Evolutionary conservation across 1,140 invertebrate genomes (phyloP).

Genomic region (Adoxophyes honmai): DNA sequence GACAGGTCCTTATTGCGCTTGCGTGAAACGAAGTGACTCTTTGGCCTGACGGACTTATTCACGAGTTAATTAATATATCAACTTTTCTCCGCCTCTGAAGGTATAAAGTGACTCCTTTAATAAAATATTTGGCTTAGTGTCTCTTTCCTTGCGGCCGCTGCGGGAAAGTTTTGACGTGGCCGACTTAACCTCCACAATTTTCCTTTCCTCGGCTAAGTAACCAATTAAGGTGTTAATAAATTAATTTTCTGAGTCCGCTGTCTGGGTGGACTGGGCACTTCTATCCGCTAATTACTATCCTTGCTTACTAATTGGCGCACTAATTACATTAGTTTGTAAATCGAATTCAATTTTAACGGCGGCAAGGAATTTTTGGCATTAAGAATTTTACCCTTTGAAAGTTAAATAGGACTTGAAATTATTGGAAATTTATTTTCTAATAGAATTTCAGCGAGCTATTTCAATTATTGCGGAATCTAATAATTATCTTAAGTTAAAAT

Average conservation of each 20-base stretch:
- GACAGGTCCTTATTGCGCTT: constrained; percentile 54
- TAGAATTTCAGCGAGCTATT: too few relatives aligned
- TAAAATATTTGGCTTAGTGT: constrained; percentile 67
- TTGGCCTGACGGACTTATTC: constrained; percentile 65
- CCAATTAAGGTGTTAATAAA: constrained; percentile 36
- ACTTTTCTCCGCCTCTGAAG: constrained; percentile 60
- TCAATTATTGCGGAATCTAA: too few relatives aligned
- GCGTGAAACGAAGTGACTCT: constrained; percentile 67
- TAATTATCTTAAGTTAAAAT: too few relatives aligned
- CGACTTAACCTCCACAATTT: constrained; percentile 2
- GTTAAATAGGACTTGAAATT: too few relatives aligned
- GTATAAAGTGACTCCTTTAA: constrained; percentile 62
- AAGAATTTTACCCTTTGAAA: constrained; percentile 34
- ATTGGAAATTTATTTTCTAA: too few relatives aligned
- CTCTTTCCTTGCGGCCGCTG: constrained; percentile 24
- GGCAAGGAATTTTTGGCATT: constrained; percentile 34
- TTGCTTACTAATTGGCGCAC: constrained; percentile 20
- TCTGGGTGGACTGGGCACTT: constrained; percentile 27
- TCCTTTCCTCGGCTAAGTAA: constrained; percentile 13
- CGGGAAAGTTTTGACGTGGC: constrained; percentile 22
- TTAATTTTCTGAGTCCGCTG: constrained; percentile 31
- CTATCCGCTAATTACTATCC: constrained; percentile 18
- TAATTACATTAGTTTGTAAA: constrained; percentile 20
- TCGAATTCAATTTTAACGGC: constrained; percentile 14
- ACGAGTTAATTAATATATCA: constrained; percentile 76